Evolutionary conservation across 53 echinoderm and acorn worm species (phyloP).

Genomic region (Luidia sarsii): DNA sequence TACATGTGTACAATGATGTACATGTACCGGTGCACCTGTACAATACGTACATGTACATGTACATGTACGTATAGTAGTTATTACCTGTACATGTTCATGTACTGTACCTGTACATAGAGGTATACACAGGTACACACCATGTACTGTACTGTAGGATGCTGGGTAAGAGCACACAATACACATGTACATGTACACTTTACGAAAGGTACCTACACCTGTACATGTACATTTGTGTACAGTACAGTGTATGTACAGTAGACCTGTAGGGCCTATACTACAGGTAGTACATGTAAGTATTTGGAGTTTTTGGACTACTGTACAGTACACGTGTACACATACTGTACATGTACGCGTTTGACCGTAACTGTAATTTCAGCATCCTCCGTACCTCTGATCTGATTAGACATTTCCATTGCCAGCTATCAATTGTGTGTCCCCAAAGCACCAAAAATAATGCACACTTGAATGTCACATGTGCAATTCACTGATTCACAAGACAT

Average conservation of each 20-base stretch:
- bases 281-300: neutral
- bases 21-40: neutral
- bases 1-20: neutral
- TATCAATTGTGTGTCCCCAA: too few species aligned
- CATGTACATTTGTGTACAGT: too few species aligned
- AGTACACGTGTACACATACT: neutral
- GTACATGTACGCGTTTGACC: neutral
- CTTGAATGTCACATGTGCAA: too few species aligned
- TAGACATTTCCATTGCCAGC: too few species aligned
- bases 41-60: neutral
- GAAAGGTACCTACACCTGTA: too few species aligned
- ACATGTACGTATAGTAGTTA: neutral
- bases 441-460: too few species aligned
- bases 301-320: neutral
- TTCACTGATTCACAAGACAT: too few species aligned
- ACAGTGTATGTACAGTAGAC: too few species aligned
- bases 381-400: too few species aligned
- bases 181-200: conserved; percentile 17
- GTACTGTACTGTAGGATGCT: neutral
- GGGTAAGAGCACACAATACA: neutral
- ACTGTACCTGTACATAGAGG: neutral
- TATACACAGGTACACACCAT: neutral
- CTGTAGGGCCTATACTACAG: too few species aligned
- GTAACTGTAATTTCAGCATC: too few species aligned
- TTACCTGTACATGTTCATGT: neutral